Percentiles rank a stretch among this genome's conserved stretches.
Conservation (phyloP, 1,140 invertebrate species). For the Lerema accius region DNA sequence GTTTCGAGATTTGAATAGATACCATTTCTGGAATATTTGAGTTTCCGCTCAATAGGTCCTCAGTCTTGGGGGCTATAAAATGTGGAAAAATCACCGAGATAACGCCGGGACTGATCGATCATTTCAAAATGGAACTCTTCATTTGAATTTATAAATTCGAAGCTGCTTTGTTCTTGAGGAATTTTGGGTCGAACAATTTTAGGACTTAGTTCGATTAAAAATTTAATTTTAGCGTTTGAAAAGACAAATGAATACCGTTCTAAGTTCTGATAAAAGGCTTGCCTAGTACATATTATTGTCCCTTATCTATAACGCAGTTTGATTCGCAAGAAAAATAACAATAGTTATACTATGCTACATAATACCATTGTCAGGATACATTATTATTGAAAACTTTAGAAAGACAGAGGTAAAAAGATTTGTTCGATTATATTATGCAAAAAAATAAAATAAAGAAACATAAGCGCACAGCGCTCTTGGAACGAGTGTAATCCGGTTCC, state of each 20-base stretch:
- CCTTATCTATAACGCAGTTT: too few relatives aligned
- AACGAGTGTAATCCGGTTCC: conserved; percentile 18
- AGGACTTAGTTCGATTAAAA: background rate
- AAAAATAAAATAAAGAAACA: too few relatives aligned
- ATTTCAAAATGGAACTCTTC: conserved; percentile 49
- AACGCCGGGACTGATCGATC: conserved; percentile 62
- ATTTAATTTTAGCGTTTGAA: background rate
- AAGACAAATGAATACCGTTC: too few relatives aligned
- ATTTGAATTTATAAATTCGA: conserved; percentile 28
- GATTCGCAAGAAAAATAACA: too few relatives aligned
- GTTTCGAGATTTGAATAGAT: conserved; percentile 71
- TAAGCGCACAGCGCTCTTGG: too few relatives aligned
- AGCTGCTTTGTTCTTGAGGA: conserved; percentile 2
- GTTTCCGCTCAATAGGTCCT: conserved; percentile 58
- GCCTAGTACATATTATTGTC: too few relatives aligned
- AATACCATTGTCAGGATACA: too few relatives aligned
- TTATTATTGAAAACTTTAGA: too few relatives aligned
- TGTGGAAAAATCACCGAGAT: conserved; percentile 69
- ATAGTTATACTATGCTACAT: too few relatives aligned
- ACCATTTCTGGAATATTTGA: conserved; percentile 67
- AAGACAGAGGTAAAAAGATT: too few relatives aligned
- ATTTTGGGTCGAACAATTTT: background rate
- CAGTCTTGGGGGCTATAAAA: conserved; percentile 55
- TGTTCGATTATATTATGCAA: too few relatives aligned
- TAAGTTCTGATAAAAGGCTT: too few relatives aligned